A percentile compares a stretch with the other conserved stretches of the same genome.
These are phyloP conservation scores for Eublepharis macularius DNA, from an alignment of 2,113 vertebrate species.

Conservation along the genomic window DNA sequence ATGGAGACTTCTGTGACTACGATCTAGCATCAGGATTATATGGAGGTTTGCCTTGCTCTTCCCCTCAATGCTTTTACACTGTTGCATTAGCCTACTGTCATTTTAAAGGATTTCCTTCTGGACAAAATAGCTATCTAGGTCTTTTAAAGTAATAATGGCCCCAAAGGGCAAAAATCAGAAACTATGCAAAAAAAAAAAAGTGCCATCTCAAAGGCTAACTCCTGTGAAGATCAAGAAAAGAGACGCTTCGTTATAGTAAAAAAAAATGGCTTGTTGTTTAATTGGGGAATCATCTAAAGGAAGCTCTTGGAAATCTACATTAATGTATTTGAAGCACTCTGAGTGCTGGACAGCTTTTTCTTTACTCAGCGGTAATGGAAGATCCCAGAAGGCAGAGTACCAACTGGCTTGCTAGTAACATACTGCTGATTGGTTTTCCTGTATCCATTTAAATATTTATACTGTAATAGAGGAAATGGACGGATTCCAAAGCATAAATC, in stretches of 20 bases:
- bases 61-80: no score
- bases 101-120: no score
- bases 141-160: no score
- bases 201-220: no score
- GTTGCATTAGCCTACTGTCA: no score
- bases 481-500: background rate
- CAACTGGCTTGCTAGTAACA: background rate
- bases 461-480: background rate
- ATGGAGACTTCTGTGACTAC: no score
- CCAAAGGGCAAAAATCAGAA: no score
- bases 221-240: background rate
- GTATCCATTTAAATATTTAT: background rate
- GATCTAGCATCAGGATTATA: no score
- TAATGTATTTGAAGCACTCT: background rate
- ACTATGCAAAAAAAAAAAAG: no score
- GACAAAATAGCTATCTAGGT: no score
- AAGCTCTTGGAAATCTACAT: background rate
- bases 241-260: no score
- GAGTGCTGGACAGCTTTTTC: background rate
- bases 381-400: background rate
- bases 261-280: background rate
- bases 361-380: background rate
- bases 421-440: constrained; percentile 8
- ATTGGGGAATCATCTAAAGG: background rate
- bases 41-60: no score